phyloP scores from a whole-genome alignment of 2,113 vertebrate genomes.

The Mirounga angustirostris region DNA sequence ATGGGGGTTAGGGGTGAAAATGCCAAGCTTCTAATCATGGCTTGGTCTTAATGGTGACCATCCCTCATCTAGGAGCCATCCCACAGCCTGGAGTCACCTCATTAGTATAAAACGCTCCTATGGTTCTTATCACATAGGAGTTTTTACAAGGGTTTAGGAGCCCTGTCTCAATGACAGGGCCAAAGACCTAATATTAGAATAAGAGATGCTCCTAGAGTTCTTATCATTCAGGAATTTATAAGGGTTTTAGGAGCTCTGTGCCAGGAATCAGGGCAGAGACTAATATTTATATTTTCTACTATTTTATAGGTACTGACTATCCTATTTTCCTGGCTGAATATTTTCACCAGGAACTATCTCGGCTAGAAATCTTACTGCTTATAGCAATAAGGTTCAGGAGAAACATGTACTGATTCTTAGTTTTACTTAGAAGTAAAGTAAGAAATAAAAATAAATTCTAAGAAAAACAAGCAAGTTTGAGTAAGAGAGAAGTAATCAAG shows the following conservation, averaged over 20 bases:
- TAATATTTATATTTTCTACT: neutral
- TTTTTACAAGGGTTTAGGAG: neutral
- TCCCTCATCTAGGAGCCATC: neutral
- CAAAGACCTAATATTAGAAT: neutral
- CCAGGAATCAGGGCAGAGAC: neutral
- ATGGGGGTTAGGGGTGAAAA: neutral
- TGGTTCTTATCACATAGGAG: neutral
- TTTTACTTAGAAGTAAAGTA: neutral
- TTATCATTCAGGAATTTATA: neutral
- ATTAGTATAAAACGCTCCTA: neutral
- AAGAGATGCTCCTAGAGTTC: neutral
- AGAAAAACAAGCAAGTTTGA: neutral
- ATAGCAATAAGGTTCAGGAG: neutral
- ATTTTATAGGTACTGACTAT: neutral
- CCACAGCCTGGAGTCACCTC: neutral
- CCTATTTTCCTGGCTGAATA: neutral
- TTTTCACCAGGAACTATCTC: neutral
- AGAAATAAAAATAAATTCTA: conserved; percentile 15
- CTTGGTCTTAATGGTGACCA: neutral
- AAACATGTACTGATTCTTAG: neutral
- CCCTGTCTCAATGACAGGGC: neutral
- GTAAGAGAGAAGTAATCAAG: neutral
- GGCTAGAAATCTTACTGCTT: neutral
- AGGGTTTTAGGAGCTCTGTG: neutral
- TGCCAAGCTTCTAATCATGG: neutral